These are phyloP conservation scores for Ptychodera flava DNA, from an alignment of 35 echinoderm and acorn worm genomes.

Conservation along the genomic window DNA sequence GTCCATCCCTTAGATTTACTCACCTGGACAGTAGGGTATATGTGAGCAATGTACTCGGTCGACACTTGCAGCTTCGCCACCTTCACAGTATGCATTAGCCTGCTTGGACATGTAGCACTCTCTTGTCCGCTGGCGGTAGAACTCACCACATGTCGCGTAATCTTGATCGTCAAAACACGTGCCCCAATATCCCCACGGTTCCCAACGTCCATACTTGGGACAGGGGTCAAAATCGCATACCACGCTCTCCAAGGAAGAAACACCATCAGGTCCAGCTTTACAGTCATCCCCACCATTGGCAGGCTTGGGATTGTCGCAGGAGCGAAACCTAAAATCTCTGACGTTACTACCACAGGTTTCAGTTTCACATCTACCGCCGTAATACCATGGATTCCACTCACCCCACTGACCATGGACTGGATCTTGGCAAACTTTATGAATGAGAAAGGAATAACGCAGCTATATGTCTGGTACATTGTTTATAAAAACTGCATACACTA, in stretches of 20 bases:
- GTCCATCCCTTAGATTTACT: background rate
- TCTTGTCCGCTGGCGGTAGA: too few relatives aligned
- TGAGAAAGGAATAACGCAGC: background rate
- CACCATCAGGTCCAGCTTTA: conserved; percentile 24
- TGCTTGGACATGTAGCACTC: background rate
- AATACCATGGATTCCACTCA: conserved; percentile 58
- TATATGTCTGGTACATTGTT: too few relatives aligned
- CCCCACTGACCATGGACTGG: conserved; percentile 59
- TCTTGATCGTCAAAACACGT: background rate
- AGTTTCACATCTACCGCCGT: conserved; percentile 29
- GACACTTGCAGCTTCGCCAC: background rate
- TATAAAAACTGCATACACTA: too few relatives aligned
- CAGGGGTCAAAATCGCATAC: conserved; percentile 51
- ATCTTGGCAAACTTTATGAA: background rate
- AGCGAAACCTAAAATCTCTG: conserved; percentile 13
- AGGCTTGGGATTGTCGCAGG: conserved; percentile 46
- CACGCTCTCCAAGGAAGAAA: conserved; percentile 21
- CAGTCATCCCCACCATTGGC: conserved; percentile 33
- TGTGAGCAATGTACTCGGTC: background rate
- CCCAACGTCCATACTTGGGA: background rate
- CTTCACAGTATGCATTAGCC: background rate
- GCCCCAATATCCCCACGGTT: background rate
- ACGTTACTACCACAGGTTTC: conserved; percentile 20
- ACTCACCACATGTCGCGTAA: too few relatives aligned
- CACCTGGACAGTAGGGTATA: background rate